Evolutionary conservation across 2,113 vertebrate species (phyloP).

Genomic region (Callopanchax toddi): DNA sequence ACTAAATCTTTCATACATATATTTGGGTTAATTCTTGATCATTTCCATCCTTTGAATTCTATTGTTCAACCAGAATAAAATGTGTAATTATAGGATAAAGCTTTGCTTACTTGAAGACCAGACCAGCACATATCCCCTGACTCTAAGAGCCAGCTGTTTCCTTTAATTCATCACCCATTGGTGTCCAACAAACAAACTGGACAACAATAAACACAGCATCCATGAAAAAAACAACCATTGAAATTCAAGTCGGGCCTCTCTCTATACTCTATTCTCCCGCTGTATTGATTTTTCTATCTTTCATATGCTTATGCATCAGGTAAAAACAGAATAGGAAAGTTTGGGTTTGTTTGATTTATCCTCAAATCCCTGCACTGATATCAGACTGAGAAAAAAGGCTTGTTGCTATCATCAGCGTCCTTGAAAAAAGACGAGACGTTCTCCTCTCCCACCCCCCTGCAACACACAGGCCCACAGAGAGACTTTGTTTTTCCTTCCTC

Average conservation of each 20-base stretch:
- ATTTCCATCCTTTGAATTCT: too few relatives aligned
- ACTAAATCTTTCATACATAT: too few relatives aligned
- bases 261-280: slow-evolving; percentile 35
- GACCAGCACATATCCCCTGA: not conserved
- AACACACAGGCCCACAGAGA: slow-evolving; percentile 45
- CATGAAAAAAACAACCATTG: slow-evolving; percentile 51
- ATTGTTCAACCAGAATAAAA: too few relatives aligned
- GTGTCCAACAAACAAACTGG: slow-evolving; percentile 18
- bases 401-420: slow-evolving; percentile 63
- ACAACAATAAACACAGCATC: slow-evolving; percentile 55
- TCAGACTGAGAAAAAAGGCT: slow-evolving; percentile 50
- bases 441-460: slow-evolving; percentile 33
- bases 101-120: not conserved
- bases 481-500: slow-evolving; percentile 61
- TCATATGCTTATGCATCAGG: slow-evolving; percentile 68
- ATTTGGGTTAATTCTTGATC: too few relatives aligned
- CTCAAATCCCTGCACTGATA: slow-evolving; percentile 55
- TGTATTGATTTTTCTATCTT: slow-evolving; percentile 72
- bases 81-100: not conserved
- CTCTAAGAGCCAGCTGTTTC: not conserved
- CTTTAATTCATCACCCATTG: slow-evolving; percentile 1
- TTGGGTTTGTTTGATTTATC: slow-evolving; percentile 43
- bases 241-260: slow-evolving; percentile 51
- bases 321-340: slow-evolving; percentile 68
- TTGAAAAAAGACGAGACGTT: slow-evolving; percentile 65